Evolutionary conservation across 2,797 vertebrate genomes (phyloP), one percentile per base, ranked within the genome.

Genomic region (Alfaro cultratus): DNA sequence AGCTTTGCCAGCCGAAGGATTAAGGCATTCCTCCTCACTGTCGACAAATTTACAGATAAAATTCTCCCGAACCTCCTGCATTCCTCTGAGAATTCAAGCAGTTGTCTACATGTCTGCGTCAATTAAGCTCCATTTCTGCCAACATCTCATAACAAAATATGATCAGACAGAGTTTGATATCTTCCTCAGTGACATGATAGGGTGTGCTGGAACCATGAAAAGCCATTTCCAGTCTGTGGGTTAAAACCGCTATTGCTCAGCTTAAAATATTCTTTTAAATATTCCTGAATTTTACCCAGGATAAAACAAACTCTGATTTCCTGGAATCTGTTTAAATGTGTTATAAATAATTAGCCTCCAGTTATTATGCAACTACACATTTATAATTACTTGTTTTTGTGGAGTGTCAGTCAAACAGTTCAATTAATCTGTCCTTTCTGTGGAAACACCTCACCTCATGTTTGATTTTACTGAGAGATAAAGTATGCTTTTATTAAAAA

Each of bases 1-100:
- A 90, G 91, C 83, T 85, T 46, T 80, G 79, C 80, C 81, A 55
- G 80, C 23, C 68, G 74, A 82, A 82, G 76, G 80, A 87, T 81
- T 87, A 82, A 89, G 78, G 78, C 45, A 49, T 67, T 77, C 36
- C 41, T 39, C 36, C 77, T 39, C 67, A 34, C 31, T 23, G 78
- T 64, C 47, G 23, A 79, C 82, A 79, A 80, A 89, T 92, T 92
- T 87, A 88, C 55, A 70, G 83, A 79, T 47, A 70, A 29, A 60
- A 84, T 81, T 80, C 82, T 73, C 71, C 79, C 60, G 18, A 76
- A 79, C 84, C 80, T 84, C 71, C 29, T 83, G 74, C 46, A 78
- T 53, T 76, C 36, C 47, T 47, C 31, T 2, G 81, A 81, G 81
- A 78, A 86, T 18, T 70, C 78, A 47, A 68, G 62, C 16, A 75